Percentiles rank a stretch among this genome's conserved stretches.
Evolutionary conservation across 1,140 invertebrate genomes (phyloP).

Genomic region (Atta texana): DNA sequence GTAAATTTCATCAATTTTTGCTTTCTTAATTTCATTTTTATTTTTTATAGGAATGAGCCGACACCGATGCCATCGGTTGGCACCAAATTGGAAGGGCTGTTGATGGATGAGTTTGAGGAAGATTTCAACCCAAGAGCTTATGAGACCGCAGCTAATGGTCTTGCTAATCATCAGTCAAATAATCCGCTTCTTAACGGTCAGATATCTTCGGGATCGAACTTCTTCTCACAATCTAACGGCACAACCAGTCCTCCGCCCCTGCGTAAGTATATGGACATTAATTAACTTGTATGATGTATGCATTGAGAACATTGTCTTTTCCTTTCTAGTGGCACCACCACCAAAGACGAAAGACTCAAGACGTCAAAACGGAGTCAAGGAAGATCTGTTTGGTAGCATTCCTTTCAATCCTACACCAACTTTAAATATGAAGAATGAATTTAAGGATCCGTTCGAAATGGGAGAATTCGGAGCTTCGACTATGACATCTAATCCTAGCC

Average conservation of each 20-base stretch:
- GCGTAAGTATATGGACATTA: conserved; percentile 85
- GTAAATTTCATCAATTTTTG: background rate
- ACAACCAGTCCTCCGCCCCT: conserved; percentile 87
- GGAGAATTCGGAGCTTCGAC: conserved; percentile 89
- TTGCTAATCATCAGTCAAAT: conserved; percentile 82
- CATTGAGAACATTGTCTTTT: conserved; percentile 1
- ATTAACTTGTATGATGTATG: background rate
- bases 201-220: conserved; percentile 79
- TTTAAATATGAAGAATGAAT: conserved; percentile 82
- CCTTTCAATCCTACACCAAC: conserved; percentile 87
- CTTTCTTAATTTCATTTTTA: conserved; percentile 39
- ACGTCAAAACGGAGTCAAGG: conserved; percentile 87
- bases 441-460: conserved; percentile 92
- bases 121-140: conserved; percentile 92
- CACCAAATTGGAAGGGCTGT: conserved; percentile 92
- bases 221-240: conserved; percentile 84
- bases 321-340: conserved; percentile 91
- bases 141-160: conserved; percentile 87
- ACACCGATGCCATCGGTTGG: conserved; percentile 89
- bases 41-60: conserved; percentile 75
- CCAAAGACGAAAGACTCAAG: conserved; percentile 92
- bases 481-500: conserved; percentile 83
- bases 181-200: conserved; percentile 83
- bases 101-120: conserved; percentile 93
- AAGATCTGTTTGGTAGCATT: conserved; percentile 87